A percentile compares a stretch with the other conserved stretches of the same genome.
These are phyloP conservation scores for Agonopterix arenella DNA, from an alignment of 2,888 invertebrate genomes.

Conservation along the genomic window DNA sequence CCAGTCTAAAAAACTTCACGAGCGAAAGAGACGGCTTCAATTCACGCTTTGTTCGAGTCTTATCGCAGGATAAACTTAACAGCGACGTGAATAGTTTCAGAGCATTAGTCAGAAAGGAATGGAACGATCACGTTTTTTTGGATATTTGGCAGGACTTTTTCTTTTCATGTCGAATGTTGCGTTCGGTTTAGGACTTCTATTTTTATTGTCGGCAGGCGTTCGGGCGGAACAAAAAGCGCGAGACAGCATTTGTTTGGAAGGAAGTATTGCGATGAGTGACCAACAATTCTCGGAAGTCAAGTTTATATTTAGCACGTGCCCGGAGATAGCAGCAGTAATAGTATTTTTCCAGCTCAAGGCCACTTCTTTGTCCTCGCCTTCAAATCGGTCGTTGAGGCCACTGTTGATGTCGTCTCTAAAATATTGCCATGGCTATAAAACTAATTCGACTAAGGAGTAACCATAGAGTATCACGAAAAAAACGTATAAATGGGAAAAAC, in stretches of 20 bases:
- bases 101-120: conserved; percentile 64
- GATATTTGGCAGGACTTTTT: conserved; percentile 64
- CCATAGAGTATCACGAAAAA: too few relatives aligned
- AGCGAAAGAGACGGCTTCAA: conserved; percentile 44
- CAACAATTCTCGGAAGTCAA: conserved; percentile 40
- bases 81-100: conserved; percentile 65
- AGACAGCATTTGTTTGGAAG: conserved; percentile 29
- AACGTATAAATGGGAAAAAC: too few relatives aligned
- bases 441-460: too few relatives aligned
- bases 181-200: conserved; percentile 50
- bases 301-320: conserved; percentile 30
- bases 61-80: conserved; percentile 71
- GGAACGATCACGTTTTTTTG: conserved; percentile 60
- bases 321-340: conserved; percentile 15
- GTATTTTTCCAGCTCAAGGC: conserved; percentile 29
- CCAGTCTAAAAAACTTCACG: conserved; percentile 32
- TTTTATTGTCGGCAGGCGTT: conserved; percentile 46
- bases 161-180: conserved; percentile 39
- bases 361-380: conserved; percentile 16
- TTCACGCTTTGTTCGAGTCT: conserved; percentile 47
- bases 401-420: too few relatives aligned
- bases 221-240: conserved; percentile 27
- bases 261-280: conserved; percentile 27
- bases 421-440: too few relatives aligned
- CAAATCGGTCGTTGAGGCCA: conserved; percentile 4